Percentiles rank a stretch among this genome's conserved stretches.
Evolutionary conservation across 1,140 invertebrate species (phyloP).

Genomic region (Sogatella furcifera): DNA sequence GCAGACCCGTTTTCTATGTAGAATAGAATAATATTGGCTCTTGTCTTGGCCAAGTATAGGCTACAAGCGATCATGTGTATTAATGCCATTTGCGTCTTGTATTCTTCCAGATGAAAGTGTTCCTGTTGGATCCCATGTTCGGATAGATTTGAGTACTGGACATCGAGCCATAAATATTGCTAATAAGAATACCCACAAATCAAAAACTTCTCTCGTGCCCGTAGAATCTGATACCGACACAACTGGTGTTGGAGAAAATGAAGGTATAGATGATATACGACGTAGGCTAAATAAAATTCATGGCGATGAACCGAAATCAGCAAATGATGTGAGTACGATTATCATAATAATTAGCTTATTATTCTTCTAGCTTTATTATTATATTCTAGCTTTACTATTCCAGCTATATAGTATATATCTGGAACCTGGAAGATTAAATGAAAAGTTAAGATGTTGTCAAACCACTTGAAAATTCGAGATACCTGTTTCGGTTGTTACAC

Average conservation of each 20-base stretch:
- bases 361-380: too few relatives aligned
- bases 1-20: too few relatives aligned
- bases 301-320: neutral
- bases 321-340: neutral
- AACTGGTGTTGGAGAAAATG: slow-evolving; percentile 1
- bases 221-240: slow-evolving; percentile 15
- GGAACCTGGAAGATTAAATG: too few relatives aligned
- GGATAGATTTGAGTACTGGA: slow-evolving; percentile 62
- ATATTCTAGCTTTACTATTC: too few relatives aligned
- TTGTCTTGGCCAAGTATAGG: too few relatives aligned
- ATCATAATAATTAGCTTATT: neutral
- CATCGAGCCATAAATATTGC: slow-evolving; percentile 61
- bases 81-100: slow-evolving; percentile 8
- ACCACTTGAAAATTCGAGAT: too few relatives aligned
- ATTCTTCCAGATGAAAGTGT: slow-evolving; percentile 49
- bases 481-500: too few relatives aligned
- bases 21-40: too few relatives aligned
- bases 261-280: neutral
- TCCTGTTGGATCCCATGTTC: slow-evolving; percentile 58
- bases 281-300: neutral
- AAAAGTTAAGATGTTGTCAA: too few relatives aligned
- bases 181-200: slow-evolving; percentile 36
- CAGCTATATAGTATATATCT: too few relatives aligned
- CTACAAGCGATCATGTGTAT: too few relatives aligned
- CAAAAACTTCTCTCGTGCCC: slow-evolving; percentile 23